These are phyloP conservation scores for Zeugodacus cucurbitae DNA, from an alignment of 1,140 invertebrate genomes.

Conservation along the genomic window DNA sequence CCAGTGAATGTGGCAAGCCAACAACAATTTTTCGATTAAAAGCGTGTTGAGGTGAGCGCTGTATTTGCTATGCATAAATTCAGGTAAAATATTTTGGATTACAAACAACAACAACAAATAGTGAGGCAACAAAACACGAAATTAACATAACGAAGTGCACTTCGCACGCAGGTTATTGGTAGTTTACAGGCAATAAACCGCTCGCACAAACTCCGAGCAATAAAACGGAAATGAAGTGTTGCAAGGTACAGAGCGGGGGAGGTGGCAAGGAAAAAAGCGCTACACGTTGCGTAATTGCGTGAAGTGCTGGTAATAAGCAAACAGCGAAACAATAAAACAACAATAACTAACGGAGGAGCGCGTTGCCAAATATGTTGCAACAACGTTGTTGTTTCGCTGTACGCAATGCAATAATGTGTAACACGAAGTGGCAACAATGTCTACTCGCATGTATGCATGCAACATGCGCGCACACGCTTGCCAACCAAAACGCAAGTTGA, in stretches of 20 bases:
- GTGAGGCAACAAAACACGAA: too few relatives aligned
- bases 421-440: background rate
- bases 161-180: background rate
- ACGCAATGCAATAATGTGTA: background rate
- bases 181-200: constrained; percentile 1
- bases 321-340: constrained; percentile 13
- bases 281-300: constrained; percentile 15
- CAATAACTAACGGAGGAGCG: background rate
- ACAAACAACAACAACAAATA: background rate
- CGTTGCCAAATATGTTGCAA: background rate
- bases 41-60: too few relatives aligned
- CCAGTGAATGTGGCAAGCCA: too few relatives aligned
- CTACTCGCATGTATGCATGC: background rate
- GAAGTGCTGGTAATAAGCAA: constrained; percentile 30
- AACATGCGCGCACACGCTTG: background rate
- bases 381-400: too few relatives aligned
- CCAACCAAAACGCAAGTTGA: background rate
- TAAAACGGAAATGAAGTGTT: background rate
- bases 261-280: background rate
- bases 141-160: background rate
- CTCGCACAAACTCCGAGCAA: background rate
- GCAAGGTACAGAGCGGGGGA: background rate
- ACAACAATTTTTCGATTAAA: too few relatives aligned
- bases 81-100: background rate
- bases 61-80: too few relatives aligned